A percentile compares a stretch with the other conserved stretches of the same genome.
Evolutionary conservation across 2,888 invertebrate genomes (phyloP).

Genomic region (Ormia ochracea): DNA sequence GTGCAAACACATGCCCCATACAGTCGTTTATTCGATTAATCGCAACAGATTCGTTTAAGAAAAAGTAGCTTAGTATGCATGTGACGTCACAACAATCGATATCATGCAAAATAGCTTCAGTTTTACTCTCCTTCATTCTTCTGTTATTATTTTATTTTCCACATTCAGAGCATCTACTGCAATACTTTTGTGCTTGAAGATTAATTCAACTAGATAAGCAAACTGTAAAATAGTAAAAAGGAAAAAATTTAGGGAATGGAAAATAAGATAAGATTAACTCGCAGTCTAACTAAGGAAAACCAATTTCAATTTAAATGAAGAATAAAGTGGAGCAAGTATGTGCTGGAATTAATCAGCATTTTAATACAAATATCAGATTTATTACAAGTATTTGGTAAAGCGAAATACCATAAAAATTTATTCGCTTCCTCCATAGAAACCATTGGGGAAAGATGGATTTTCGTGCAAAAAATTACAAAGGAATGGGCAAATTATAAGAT

Average conservation of each 20-base stretch:
- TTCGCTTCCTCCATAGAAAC: not conserved
- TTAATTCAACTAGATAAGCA: not conserved
- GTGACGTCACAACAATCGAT: conserved; percentile 65
- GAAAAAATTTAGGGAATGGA: too few relatives aligned
- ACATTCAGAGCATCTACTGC: not conserved
- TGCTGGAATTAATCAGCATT: not conserved
- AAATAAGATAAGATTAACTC: not conserved
- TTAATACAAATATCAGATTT: not conserved
- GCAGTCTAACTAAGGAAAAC: not conserved
- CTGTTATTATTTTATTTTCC: not conserved
- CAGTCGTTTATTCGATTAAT: not conserved
- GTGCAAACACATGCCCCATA: not conserved
- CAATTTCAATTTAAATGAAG: not conserved
- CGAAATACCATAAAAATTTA: not conserved
- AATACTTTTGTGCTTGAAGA: not conserved
- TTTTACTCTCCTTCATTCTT: not conserved
- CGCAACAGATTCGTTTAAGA: conserved; percentile 1
- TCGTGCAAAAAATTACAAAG: too few relatives aligned
- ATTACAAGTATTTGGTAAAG: not conserved
- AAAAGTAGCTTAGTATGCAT: conserved; percentile 45
- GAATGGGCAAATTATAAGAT: too few relatives aligned
- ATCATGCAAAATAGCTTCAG: conserved; percentile 36
- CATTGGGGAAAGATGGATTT: too few relatives aligned
- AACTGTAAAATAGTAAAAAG: not conserved
- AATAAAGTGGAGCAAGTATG: not conserved